These are phyloP conservation scores for Sminthurinus aureus DNA, from an alignment of 2,888 invertebrate species.

Conservation along the genomic window DNA sequence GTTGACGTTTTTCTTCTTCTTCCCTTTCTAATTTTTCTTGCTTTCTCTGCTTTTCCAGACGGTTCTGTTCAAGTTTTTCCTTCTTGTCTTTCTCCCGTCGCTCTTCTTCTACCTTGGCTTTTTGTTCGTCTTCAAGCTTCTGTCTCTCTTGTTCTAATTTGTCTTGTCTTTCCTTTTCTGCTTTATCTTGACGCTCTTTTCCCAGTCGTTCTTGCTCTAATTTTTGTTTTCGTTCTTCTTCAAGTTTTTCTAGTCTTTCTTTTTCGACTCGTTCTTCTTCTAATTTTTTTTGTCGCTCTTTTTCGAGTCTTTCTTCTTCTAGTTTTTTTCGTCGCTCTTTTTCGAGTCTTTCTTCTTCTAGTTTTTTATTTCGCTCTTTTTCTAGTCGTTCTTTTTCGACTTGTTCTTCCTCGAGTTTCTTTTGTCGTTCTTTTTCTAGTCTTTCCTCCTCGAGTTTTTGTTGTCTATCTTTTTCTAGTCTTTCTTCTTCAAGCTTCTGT, in stretches of 20 bases:
- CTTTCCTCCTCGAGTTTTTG: neutral
- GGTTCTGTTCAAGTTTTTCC: constrained; percentile 2
- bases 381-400: neutral
- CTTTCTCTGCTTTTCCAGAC: neutral
- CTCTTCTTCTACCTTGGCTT: constrained; percentile 5
- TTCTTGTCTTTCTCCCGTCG: constrained; percentile 26
- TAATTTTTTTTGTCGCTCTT: neutral
- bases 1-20: constrained; percentile 29
- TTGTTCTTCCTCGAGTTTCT: constrained; percentile 20
- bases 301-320: neutral
- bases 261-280: constrained; percentile 3
- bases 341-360: constrained; percentile 24
- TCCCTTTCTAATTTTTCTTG: neutral
- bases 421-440: constrained; percentile 18
- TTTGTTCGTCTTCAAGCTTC: constrained; percentile 6
- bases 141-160: constrained; percentile 1
- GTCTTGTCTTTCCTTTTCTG: neutral
- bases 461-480: neutral
- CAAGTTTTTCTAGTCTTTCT: constrained; percentile 24
- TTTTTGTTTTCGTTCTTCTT: neutral
- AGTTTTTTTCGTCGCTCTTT: neutral
- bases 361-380: neutral
- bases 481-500: neutral
- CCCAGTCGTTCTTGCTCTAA: constrained; percentile 46
- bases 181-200: constrained; percentile 15